Percentiles rank a stretch among this genome's conserved stretches.
phyloP scores from a whole-genome alignment of 2,888 invertebrate species.

The Agonopterix subpropinquella region DNA sequence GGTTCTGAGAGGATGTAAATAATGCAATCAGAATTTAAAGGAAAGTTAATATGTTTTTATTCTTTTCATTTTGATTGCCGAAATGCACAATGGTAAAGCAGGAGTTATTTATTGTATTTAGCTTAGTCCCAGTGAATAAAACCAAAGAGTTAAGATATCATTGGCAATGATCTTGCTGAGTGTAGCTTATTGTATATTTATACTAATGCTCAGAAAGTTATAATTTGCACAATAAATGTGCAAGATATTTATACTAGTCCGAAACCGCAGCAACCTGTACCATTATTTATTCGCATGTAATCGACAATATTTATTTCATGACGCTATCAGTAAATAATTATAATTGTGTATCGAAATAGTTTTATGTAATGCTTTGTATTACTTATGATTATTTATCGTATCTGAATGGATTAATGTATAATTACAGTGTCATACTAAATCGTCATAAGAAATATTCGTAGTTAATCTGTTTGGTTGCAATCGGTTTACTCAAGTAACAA shows the following conservation, averaged over 20 bases:
- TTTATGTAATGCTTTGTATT: conserved; percentile 36
- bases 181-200: conserved; percentile 33
- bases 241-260: conserved; percentile 56
- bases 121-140: conserved; percentile 48
- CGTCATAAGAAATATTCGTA: too few relatives aligned
- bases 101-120: conserved; percentile 39
- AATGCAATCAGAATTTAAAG: conserved; percentile 12
- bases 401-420: background rate
- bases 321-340: conserved; percentile 18
- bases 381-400: conserved; percentile 40
- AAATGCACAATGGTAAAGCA: conserved; percentile 30
- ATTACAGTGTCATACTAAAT: too few relatives aligned
- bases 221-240: conserved; percentile 24
- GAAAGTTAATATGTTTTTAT: conserved; percentile 22
- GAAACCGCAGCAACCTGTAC: conserved; percentile 54
- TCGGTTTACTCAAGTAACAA: conserved; percentile 34
- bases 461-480: conserved; percentile 22
- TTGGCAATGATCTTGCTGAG: conserved; percentile 33
- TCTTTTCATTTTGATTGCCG: conserved; percentile 30
- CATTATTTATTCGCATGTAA: conserved; percentile 53
- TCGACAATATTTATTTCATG: conserved; percentile 28
- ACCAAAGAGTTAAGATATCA: conserved; percentile 59
- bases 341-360: conserved; percentile 16
- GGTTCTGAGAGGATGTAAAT: conserved; percentile 5
- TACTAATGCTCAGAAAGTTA: conserved; percentile 28